Base-by-base conservation (phyloP, 2,797 vertebrate species). In the Phrynocephalus forsythii region DNA sequence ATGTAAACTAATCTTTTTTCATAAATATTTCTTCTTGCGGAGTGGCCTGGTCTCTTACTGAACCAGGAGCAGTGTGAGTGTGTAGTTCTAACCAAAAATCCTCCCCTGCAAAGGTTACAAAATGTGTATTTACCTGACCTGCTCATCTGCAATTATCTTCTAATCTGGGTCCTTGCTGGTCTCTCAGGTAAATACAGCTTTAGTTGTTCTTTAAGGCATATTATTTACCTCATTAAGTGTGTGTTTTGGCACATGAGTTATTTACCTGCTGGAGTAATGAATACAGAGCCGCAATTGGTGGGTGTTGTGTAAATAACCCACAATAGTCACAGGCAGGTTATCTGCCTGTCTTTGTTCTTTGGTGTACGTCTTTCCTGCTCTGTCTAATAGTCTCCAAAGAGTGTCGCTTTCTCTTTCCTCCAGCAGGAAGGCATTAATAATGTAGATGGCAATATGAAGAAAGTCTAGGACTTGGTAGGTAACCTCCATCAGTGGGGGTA, bases 141-240 rank as follows among this genome's bases (percentile, higher is more conserved):
- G 94, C 95, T 96, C 95, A 95, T 94, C 93, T 0, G 93, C 96
- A 96, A 95, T 96, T 95, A 95, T 95, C 95, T 94, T 92, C 95
- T 97, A 96, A 97, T 96, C 96, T 96, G 96, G 94, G 94, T 94
- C 95, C 95, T 95, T 93, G 92, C 91, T 91, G 93, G 95, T 96
- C 96, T 97, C 96, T 87, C 96, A 95, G 96, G 96, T 97, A 97
- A 97, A 97, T 96, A 97, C 92, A 93, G 95, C 95, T 96, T 95
- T 95, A 97, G 91, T 94, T 1, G 83, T 96, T 96, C 94, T 95
- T 96, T 94, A 86, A 94, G 95, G 95, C 95, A 90, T 96, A 95
- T 97, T 96, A 96, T 97, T 96, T 96, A 95, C 94, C 95, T 97
- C 96, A 96, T 96, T 97, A 96, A 96, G 94, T 96, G 95, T 97